Evolutionary conservation across 1,140 invertebrate species (phyloP).

Genomic region (Drosophila lacteicornis): DNA sequence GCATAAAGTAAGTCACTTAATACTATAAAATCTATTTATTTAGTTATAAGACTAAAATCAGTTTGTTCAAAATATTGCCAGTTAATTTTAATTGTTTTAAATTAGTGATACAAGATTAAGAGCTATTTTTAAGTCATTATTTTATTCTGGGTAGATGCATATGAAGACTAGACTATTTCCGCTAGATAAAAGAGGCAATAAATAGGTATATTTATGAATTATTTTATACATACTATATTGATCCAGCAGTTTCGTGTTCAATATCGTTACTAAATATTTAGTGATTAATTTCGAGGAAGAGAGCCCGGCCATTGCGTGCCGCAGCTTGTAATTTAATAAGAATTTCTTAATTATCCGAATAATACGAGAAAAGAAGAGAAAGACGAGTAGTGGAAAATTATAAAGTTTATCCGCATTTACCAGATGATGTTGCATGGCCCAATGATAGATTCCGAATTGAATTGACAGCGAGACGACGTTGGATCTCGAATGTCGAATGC

Average conservation of each 20-base stretch:
- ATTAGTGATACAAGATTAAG: no score
- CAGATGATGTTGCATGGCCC: slow-evolving; percentile 37
- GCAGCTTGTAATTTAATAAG: slow-evolving; percentile 35
- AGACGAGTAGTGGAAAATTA: slow-evolving; percentile 26
- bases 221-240: not conserved
- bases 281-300: not conserved
- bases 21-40: no score
- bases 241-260: not conserved
- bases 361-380: slow-evolving; percentile 19
- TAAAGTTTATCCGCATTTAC: slow-evolving; percentile 32
- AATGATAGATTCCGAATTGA: slow-evolving; percentile 57
- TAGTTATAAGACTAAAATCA: no score
- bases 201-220: not conserved
- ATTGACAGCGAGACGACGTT: slow-evolving; percentile 54
- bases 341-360: slow-evolving; percentile 51
- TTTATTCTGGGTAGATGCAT: no score
- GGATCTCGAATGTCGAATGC: slow-evolving; percentile 49
- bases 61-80: no score
- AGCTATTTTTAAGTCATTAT: no score
- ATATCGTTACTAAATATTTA: slow-evolving; percentile 4
- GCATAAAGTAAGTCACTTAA: no score
- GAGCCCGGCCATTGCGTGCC: slow-evolving; percentile 10
- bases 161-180: no score
- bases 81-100: not conserved
- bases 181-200: not conserved